Conservation (phyloP, 2,797 vertebrate species). For the Rhynchonycteris naso region DNA sequence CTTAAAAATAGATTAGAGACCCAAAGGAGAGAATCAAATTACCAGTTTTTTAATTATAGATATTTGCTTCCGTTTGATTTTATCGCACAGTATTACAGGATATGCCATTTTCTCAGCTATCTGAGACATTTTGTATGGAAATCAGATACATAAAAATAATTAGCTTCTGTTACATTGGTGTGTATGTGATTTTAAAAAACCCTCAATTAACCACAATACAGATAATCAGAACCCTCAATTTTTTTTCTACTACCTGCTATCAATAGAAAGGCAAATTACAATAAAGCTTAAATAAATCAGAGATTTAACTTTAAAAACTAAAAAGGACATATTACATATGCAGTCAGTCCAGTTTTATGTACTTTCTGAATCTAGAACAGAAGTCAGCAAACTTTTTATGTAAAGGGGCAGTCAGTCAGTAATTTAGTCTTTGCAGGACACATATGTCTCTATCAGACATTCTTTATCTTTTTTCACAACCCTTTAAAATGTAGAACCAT, state of each 20-base stretch:
- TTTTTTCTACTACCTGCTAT: background rate
- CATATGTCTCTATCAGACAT: background rate
- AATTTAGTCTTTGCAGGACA: background rate
- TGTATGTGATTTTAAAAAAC: background rate
- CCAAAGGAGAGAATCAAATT: background rate
- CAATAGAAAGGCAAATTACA: conserved; percentile 15
- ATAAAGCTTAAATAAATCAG: conserved; percentile 48
- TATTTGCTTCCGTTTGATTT: conserved; percentile 52
- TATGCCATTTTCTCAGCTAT: background rate
- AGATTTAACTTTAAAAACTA: conserved; percentile 24
- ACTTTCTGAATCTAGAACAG: conserved; percentile 4
- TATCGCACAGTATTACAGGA: background rate
- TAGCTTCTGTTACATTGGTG: background rate
- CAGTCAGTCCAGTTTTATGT: background rate
- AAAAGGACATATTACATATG: background rate
- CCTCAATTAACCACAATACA: background rate
- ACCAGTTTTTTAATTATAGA: background rate
- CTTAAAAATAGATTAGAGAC: background rate
- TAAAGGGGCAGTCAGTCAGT: background rate
- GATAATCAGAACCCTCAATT: background rate
- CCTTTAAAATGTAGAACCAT: background rate
- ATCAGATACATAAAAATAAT: background rate
- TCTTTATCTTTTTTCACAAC: conserved; percentile 20
- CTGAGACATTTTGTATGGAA: conserved; percentile 36
- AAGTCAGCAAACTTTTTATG: background rate